Conservation (phyloP, 2,113 vertebrate species). For the Mugil cephalus region DNA sequence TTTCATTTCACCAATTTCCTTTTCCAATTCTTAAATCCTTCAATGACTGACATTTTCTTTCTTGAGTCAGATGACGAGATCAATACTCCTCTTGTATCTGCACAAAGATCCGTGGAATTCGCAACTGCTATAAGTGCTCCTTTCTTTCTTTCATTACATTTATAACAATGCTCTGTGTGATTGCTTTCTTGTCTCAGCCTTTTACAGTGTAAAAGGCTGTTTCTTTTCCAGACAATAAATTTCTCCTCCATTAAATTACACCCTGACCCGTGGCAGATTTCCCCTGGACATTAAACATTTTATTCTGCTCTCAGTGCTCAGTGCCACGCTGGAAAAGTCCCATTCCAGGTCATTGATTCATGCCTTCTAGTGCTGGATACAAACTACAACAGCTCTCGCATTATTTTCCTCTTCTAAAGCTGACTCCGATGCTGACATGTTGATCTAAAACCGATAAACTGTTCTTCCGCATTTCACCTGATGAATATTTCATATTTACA, state of each 20-base stretch:
- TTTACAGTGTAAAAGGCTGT: constrained; percentile 14
- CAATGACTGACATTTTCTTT: neutral
- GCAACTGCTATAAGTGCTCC: constrained; percentile 1
- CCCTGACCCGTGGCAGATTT: constrained; percentile 56
- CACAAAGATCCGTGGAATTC: constrained; percentile 19
- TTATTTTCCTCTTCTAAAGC: neutral
- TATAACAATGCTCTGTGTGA: constrained; percentile 17
- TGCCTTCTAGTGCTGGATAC: constrained; percentile 31
- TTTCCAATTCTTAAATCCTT: neutral
- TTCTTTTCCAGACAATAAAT: constrained; percentile 49
- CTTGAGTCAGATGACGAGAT: neutral
- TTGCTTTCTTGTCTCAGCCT: constrained; percentile 19
- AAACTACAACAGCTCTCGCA: constrained; percentile 15
- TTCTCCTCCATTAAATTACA: constrained; percentile 52
- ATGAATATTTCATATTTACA: constrained; percentile 49
- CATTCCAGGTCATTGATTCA: constrained; percentile 46
- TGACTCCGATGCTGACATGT: neutral
- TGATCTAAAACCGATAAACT: constrained; percentile 20
- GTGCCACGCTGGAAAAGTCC: constrained; percentile 27
- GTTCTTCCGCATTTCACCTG: constrained; percentile 4
- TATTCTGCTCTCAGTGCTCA: constrained; percentile 16
- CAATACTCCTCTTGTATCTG: neutral
- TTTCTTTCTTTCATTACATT: constrained; percentile 32
- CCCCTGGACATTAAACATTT: constrained; percentile 19
- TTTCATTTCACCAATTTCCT: neutral